phyloP scores from a whole-genome alignment of 2,888 invertebrate species.

The Drosophila paranaensis region DNA sequence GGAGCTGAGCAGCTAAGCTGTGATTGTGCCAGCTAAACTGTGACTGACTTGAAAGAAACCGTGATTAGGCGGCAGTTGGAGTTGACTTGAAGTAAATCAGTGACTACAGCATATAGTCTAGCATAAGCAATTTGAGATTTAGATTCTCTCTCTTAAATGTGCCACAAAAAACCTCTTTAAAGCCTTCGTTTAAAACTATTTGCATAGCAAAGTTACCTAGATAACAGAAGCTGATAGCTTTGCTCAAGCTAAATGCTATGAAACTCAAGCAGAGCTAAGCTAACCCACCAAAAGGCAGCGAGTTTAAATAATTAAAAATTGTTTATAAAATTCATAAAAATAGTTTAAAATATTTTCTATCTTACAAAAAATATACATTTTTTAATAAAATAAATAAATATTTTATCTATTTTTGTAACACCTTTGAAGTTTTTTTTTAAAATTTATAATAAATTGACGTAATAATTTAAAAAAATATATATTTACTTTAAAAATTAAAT shows the following conservation, averaged over 20 bases:
- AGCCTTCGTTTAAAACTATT: too few species aligned
- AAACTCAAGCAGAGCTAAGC: neutral
- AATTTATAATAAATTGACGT: too few species aligned
- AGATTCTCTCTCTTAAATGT: too few species aligned
- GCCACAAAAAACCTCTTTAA: too few species aligned
- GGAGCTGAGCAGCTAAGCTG: constrained; percentile 5
- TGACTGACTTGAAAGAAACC: neutral
- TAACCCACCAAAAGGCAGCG: neutral
- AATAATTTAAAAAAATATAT: too few species aligned
- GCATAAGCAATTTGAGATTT: too few species aligned
- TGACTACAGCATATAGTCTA: neutral
- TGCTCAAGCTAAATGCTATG: constrained; percentile 2
- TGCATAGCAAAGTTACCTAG: too few species aligned
- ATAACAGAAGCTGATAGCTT: neutral
- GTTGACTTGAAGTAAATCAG: neutral
- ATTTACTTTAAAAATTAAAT: too few species aligned
- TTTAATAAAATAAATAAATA: neutral
- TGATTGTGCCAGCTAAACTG: neutral
- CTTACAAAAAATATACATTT: neutral
- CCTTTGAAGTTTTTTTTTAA: too few species aligned
- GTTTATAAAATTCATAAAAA: neutral
- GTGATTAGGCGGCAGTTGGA: neutral
- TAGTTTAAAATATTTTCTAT: neutral
- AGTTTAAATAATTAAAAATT: neutral
- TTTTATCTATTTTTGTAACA: too few species aligned